Evolutionary conservation across 2,113 vertebrate species (phyloP).

Genomic region (Ammospiza caudacuta): DNA sequence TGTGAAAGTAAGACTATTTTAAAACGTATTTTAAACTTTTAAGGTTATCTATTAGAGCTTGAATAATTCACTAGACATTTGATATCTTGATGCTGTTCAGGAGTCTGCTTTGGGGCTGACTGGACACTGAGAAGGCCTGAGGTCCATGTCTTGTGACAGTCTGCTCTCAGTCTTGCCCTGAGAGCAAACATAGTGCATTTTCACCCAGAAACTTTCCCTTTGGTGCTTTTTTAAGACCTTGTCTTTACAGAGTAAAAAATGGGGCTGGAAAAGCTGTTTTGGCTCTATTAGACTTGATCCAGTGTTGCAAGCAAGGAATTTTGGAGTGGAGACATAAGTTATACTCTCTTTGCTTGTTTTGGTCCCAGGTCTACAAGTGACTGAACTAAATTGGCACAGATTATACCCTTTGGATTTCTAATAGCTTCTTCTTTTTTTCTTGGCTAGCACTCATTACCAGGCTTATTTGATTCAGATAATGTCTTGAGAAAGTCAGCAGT

Average conservation of each 20-base stretch:
- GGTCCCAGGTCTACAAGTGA: neutral
- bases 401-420: neutral
- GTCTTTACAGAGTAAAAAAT: neutral
- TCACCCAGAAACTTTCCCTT: neutral
- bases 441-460: neutral
- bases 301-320: neutral
- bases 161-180: neutral
- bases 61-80: neutral
- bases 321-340: neutral
- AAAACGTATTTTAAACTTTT: conserved; percentile 25
- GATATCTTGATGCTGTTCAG: neutral
- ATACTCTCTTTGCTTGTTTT: neutral
- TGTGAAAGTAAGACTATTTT: conserved; percentile 76
- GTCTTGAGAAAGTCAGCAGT: neutral
- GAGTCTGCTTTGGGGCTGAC: neutral
- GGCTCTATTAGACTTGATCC: neutral
- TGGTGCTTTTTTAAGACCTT: neutral
- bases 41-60: neutral
- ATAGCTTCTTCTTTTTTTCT: neutral
- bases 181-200: neutral
- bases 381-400: neutral
- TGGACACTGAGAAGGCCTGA: neutral
- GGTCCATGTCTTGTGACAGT: neutral
- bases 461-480: neutral
- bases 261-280: neutral